These are phyloP conservation scores for Eretmocerus hayati DNA, from an alignment of 2,888 invertebrate genomes.

Conservation along the genomic window DNA sequence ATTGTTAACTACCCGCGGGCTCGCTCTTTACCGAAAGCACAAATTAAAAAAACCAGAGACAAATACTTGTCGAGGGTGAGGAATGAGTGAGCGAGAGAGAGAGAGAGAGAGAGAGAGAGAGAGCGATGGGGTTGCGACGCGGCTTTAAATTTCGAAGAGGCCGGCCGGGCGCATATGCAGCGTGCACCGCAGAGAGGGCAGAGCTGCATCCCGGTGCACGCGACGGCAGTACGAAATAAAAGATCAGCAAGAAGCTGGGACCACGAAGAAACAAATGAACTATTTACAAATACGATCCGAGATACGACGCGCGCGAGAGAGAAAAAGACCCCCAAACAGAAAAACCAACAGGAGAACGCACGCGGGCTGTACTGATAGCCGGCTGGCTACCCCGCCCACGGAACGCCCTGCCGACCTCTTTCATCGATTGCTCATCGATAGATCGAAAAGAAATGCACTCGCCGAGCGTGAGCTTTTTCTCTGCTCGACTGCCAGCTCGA, in stretches of 20 bases:
- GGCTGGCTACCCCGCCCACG: constrained; percentile 19
- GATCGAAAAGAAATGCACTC: constrained; percentile 16
- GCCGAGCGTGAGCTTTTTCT: constrained; percentile 7
- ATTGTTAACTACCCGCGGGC: constrained; percentile 11
- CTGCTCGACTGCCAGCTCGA: constrained; percentile 7
- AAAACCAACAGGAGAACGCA: constrained; percentile 16
- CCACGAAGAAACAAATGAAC: constrained; percentile 17
- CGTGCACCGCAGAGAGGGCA: neutral
- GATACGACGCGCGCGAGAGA: constrained; percentile 8
- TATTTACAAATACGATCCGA: constrained; percentile 21
- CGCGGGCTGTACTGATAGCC: neutral
- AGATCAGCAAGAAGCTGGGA: neutral
- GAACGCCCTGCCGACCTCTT: constrained; percentile 21
- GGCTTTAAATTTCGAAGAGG: neutral
- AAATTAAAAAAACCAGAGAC: no score
- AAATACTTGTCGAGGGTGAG: no score
- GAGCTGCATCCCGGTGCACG: neutral
- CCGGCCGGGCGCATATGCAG: neutral
- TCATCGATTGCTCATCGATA: constrained; percentile 22
- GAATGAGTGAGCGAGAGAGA: no score
- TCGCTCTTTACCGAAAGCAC: no score
- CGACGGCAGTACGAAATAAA: neutral
- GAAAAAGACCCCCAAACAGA: constrained; percentile 10
- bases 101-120: no score
- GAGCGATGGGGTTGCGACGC: no score